These are phyloP conservation scores for Thalpophila matura DNA, from an alignment of 2,888 invertebrate species.

Conservation along the genomic window DNA sequence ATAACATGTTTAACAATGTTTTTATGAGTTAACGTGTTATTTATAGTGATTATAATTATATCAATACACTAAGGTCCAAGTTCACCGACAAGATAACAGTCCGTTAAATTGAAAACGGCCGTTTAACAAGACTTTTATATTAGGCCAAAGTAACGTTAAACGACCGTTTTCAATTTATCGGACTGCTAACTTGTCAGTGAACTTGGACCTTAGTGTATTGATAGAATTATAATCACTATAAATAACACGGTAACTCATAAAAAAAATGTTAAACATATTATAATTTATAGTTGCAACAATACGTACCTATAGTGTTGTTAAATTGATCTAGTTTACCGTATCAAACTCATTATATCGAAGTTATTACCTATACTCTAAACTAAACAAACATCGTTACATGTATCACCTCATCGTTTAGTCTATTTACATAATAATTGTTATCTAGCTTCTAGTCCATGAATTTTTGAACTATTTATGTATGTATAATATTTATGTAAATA, in stretches of 20 bases:
- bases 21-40: constrained; percentile 24
- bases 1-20: background rate
- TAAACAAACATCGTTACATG: constrained; percentile 28
- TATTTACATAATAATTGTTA: constrained; percentile 33
- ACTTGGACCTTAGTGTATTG: constrained; percentile 26
- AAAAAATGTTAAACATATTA: constrained; percentile 14
- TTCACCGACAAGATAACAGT: no score
- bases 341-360: constrained; percentile 15
- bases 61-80: constrained; percentile 24
- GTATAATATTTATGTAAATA: constrained; percentile 21
- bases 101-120: no score
- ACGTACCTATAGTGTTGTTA: constrained; percentile 19
- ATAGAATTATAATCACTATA: constrained; percentile 25
- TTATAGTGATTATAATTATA: constrained; percentile 30
- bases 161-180: no score
- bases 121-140: no score
- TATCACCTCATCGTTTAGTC: constrained; percentile 29
- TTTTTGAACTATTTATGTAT: constrained; percentile 69
- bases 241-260: constrained; percentile 28
- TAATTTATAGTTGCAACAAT: constrained; percentile 25
- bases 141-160: no score
- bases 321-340: constrained; percentile 29
- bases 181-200: no score
- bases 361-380: constrained; percentile 14
- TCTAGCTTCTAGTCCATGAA: constrained; percentile 70